Conservation (phyloP, 2,113 vertebrate species). For the Oreochromis niloticus region DNA sequence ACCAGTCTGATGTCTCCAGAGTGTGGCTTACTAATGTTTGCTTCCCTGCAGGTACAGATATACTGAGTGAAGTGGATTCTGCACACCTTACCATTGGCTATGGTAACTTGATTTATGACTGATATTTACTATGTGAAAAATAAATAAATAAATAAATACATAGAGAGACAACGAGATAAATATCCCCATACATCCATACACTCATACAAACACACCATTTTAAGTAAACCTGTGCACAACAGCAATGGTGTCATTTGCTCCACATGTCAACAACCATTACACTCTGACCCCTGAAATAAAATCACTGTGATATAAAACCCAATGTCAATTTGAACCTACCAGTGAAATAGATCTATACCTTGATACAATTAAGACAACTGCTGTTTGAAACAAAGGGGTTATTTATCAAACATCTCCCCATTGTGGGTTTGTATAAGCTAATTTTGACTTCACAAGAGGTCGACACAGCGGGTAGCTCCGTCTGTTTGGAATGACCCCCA, state of each 20-base stretch:
- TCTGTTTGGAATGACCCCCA: background rate
- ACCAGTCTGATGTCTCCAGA: background rate
- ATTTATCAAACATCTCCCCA: background rate
- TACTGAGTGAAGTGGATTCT: background rate
- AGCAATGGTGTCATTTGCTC: background rate
- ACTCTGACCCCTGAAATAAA: background rate
- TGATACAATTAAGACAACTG: background rate
- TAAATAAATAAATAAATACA: background rate
- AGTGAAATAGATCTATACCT: background rate
- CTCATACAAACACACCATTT: background rate
- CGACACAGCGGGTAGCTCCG: background rate
- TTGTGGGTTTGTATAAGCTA: background rate
- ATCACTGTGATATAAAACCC: background rate
- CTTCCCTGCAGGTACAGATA: background rate
- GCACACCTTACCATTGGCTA: background rate
- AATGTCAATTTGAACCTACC: background rate
- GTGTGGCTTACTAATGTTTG: background rate
- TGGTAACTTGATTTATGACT: background rate
- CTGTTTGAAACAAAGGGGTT: background rate
- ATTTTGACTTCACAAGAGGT: background rate
- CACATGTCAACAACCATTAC: background rate
- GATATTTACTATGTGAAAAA: background rate
- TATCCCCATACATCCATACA: background rate
- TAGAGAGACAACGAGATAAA: background rate
- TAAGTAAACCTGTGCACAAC: background rate